A percentile compares a stretch with the other conserved stretches of the same genome.
Conservation (phyloP, 2,113 vertebrate genomes). For the Alces alces region DNA sequence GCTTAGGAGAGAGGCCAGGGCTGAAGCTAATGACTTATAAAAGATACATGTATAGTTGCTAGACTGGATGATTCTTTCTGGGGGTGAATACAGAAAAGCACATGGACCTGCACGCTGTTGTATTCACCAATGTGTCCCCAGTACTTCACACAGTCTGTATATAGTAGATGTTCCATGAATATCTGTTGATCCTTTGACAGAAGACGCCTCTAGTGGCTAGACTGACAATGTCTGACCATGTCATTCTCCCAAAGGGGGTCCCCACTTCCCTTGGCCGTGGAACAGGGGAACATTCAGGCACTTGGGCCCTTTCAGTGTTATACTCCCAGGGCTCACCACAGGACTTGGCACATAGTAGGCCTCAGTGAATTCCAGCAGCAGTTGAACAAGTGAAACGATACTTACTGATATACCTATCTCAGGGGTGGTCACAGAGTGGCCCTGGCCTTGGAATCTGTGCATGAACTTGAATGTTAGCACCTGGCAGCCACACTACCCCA, state of each 20-base stretch:
- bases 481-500: neutral
- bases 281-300: neutral
- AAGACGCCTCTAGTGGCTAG: neutral
- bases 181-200: neutral
- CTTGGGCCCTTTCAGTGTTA: neutral
- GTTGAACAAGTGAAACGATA: neutral
- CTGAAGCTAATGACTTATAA: neutral
- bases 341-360: neutral
- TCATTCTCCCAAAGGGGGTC: neutral
- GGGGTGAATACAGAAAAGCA: neutral
- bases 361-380: neutral
- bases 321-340: neutral
- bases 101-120: neutral
- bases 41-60: neutral
- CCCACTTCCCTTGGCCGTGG: neutral
- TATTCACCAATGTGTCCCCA: neutral
- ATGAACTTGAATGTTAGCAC: neutral
- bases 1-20: neutral
- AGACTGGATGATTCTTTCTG: neutral
- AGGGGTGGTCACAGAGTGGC: neutral
- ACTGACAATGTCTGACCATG: neutral
- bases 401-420: neutral
- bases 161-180: no score
- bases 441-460: neutral
- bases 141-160: neutral